Evolutionary conservation across 2,113 vertebrate genomes (phyloP).

Genomic region (Mesembrinibis cayennensis): DNA sequence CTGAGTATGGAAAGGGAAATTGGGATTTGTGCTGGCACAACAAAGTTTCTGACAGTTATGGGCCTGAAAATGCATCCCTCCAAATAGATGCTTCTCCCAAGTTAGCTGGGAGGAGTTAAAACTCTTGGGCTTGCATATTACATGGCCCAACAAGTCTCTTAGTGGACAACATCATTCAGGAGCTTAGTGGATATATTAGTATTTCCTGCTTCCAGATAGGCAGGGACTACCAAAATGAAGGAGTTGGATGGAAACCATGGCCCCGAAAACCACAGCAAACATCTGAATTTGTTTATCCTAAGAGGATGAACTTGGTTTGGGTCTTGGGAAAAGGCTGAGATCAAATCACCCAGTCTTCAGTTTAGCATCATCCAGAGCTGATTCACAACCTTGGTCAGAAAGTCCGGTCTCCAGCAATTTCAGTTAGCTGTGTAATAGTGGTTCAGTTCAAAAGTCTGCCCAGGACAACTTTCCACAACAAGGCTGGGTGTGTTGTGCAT

Average conservation of each 20-base stretch:
- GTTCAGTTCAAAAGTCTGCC: not conserved
- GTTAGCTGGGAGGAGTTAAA: not conserved
- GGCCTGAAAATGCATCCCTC: not conserved
- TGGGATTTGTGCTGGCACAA: constrained; percentile 23
- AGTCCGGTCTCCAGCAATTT: not conserved
- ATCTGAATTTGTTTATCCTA: not conserved
- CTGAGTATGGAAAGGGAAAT: not conserved
- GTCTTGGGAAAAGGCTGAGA: not conserved
- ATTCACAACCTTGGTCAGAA: not conserved
- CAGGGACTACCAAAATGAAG: not conserved
- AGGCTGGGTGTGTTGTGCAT: not conserved
- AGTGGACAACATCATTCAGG: not conserved
- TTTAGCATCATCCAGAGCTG: not conserved
- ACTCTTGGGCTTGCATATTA: not conserved
- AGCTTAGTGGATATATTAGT: not conserved
- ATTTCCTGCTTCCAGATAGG: not conserved
- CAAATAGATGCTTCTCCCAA: not conserved
- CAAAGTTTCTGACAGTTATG: not conserved
- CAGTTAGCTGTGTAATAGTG: not conserved
- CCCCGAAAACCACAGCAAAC: not conserved
- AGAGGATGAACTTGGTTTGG: not conserved
- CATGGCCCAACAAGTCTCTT: not conserved
- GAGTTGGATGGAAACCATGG: not conserved
- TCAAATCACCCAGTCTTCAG: not conserved
- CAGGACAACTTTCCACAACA: not conserved